A percentile compares a stretch with the other conserved stretches of the same genome.
These are phyloP conservation scores for Paralichthys olivaceus DNA, from an alignment of 2,113 vertebrate genomes.

Conservation along the genomic window DNA sequence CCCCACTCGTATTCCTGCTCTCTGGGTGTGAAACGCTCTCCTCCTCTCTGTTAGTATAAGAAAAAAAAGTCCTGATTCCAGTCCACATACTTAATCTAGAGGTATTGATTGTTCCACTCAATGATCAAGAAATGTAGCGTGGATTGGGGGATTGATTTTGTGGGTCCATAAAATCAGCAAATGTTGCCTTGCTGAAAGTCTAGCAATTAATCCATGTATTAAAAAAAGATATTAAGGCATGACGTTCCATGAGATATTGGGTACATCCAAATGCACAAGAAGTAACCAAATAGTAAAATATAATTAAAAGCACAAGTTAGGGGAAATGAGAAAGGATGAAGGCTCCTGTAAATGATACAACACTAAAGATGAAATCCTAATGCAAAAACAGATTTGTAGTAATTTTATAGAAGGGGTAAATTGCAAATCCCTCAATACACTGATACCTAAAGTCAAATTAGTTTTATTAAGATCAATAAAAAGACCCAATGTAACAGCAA, in stretches of 20 bases:
- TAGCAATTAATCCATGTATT: conserved; percentile 14
- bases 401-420: too few species aligned
- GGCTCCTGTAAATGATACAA: too few species aligned
- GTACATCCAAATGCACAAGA: not conserved
- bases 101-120: conserved; percentile 58
- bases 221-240: conserved; percentile 3
- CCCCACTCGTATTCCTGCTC: conserved; percentile 31
- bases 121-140: conserved; percentile 36
- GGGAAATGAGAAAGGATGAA: not conserved
- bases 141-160: not conserved
- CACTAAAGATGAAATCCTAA: too few species aligned
- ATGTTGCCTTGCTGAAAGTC: conserved; percentile 35
- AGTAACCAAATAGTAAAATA: not conserved
- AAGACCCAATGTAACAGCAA: too few species aligned
- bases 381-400: too few species aligned
- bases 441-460: too few species aligned
- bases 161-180: conserved; percentile 9
- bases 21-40: conserved; percentile 51
- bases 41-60: conserved; percentile 24
- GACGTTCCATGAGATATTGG: conserved; percentile 8
- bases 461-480: too few species aligned
- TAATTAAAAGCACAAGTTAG: not conserved
- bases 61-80: conserved; percentile 23
- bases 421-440: too few species aligned
- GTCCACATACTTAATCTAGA: conserved; percentile 31